Evolutionary conservation across 2,888 invertebrate species (phyloP).

Genomic region (Leptogaster cylindrica): DNA sequence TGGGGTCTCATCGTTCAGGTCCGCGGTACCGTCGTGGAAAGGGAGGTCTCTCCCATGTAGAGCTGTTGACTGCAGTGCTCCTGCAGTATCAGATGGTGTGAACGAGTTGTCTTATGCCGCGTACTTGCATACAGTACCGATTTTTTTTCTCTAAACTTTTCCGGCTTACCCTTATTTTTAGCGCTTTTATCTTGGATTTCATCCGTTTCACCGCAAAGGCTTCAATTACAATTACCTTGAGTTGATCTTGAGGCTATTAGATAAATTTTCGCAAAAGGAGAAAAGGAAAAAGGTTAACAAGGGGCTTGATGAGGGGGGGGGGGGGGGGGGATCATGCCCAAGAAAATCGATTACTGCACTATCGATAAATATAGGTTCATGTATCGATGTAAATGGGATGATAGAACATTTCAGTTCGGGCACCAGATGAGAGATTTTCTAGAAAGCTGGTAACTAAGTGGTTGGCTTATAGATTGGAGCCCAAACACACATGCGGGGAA

Average conservation of each 20-base stretch:
- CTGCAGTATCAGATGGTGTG: slow-evolving; percentile 14
- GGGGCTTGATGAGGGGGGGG: no score
- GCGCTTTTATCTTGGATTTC: slow-evolving; percentile 17
- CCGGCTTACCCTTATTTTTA: neutral
- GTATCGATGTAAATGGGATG: slow-evolving; percentile 28
- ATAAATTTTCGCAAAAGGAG: slow-evolving; percentile 16
- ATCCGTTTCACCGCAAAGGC: slow-evolving; percentile 37
- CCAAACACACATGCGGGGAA: neutral
- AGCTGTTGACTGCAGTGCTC: neutral
- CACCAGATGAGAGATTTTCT: slow-evolving; percentile 24
- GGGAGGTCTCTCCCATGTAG: neutral
- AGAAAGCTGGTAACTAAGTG: neutral
- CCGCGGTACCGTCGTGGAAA: neutral
- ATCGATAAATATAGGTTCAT: slow-evolving; percentile 38
- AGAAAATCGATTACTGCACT: slow-evolving; percentile 38
- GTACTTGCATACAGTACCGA: neutral
- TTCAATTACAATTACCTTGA: slow-evolving; percentile 37
- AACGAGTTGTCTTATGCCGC: neutral
- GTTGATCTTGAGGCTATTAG: slow-evolving; percentile 33
- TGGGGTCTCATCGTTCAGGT: neutral
- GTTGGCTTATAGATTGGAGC: slow-evolving; percentile 8
- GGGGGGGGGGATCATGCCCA: slow-evolving; percentile 2
- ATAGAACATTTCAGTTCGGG: slow-evolving; percentile 18
- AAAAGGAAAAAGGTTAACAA: neutral
- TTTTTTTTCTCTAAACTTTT: neutral